Conservation (phyloP, 1,140 invertebrate species). For the honey bee (Apis mellifera) region DNA sequence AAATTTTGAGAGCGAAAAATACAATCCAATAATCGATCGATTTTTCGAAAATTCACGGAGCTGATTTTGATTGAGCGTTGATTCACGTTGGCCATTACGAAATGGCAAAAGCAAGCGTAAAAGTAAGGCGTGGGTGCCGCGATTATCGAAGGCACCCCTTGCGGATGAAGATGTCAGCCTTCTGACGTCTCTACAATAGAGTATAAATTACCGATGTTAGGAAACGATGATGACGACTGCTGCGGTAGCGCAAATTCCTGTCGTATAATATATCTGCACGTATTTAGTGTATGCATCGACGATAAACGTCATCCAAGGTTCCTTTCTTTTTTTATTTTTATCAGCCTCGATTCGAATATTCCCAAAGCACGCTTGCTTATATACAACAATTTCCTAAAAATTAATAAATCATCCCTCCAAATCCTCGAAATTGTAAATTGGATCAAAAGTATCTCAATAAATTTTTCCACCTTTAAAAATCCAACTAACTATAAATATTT, state of each 20-base stretch:
- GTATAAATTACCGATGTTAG: conserved; percentile 72
- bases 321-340: conserved; percentile 19
- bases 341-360: conserved; percentile 51
- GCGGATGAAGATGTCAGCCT: conserved; percentile 71
- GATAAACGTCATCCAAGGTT: conserved; percentile 17
- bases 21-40: no score
- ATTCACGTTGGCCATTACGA: no score
- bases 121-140: conserved; percentile 1
- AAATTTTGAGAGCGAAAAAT: no score
- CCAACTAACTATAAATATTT: no score
- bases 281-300: background rate
- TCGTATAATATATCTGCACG: background rate
- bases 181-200: conserved; percentile 68
- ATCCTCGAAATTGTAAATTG: background rate
- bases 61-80: no score
- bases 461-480: no score
- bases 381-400: conserved; percentile 68
- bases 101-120: no score
- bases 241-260: conserved; percentile 34
- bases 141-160: conserved; percentile 59
- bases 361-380: conserved; percentile 53
- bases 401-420: background rate
- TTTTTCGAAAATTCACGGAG: no score
- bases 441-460: no score
- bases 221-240: conserved; percentile 32